Percentiles rank a stretch among this genome's conserved stretches.
These are phyloP conservation scores for Poecilia gillii DNA, from an alignment of 2,797 vertebrate genomes.

Conservation along the genomic window DNA sequence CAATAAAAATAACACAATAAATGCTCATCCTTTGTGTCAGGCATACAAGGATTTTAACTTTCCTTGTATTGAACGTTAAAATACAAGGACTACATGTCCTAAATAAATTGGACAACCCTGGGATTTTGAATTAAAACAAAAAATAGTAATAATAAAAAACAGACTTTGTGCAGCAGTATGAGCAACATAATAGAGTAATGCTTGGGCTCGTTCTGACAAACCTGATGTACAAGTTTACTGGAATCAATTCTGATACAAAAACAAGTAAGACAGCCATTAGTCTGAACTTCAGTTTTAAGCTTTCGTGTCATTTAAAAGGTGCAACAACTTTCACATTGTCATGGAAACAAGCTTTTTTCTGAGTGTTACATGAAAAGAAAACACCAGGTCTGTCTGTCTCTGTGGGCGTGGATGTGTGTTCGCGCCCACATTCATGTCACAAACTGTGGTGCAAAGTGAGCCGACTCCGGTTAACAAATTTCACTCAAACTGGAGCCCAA, in stretches of 20 bases:
- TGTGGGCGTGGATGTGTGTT: conserved; percentile 2
- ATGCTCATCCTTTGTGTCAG: background rate
- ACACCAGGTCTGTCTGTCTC: conserved; percentile 29
- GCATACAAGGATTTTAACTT: too few species aligned
- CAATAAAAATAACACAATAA: background rate
- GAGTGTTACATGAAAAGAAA: conserved; percentile 19
- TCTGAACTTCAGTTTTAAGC: conserved; percentile 21
- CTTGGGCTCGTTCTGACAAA: background rate
- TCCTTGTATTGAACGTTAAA: background rate
- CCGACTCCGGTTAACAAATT: conserved; percentile 22
- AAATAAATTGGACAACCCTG: too few species aligned
- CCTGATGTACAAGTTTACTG: background rate
- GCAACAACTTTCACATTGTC: conserved; percentile 47
- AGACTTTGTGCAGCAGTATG: too few species aligned
- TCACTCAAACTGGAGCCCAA: conserved; percentile 33
- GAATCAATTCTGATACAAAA: background rate
- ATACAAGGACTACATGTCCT: background rate
- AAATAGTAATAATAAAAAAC: too few species aligned
- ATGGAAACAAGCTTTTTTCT: conserved; percentile 52
- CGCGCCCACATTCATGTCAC: conserved; percentile 10
- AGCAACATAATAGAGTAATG: background rate
- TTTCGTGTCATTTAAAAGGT: conserved; percentile 32
- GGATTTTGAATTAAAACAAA: background rate
- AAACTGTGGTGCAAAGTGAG: conserved; percentile 16
- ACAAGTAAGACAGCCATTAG: conserved; percentile 8